Evolutionary conservation across 2,113 vertebrate genomes (phyloP).

Genomic region (Pseudois nayaur): DNA sequence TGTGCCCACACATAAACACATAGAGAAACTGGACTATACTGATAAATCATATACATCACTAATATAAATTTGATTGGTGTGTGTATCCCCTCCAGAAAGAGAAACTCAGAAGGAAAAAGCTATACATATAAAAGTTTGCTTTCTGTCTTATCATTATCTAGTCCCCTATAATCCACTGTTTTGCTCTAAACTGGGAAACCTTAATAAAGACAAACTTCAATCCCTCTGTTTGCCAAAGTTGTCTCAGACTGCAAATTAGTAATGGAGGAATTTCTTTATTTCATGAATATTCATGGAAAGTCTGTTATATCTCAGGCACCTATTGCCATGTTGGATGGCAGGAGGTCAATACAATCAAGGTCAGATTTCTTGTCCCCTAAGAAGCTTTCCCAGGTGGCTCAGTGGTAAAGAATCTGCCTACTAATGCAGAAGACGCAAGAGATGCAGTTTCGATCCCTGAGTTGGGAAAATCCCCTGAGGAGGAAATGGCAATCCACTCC

Average conservation of each 20-base stretch:
- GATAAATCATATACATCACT: not conserved
- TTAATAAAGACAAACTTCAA: slow-evolving; percentile 10
- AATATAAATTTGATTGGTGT: not conserved
- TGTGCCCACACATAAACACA: not conserved
- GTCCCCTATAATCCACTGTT: not conserved
- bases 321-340: not conserved
- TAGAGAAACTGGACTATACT: not conserved
- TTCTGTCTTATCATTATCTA: not conserved
- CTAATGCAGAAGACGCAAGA: not conserved
- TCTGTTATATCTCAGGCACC: not conserved
- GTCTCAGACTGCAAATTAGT: not conserved
- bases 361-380: not conserved
- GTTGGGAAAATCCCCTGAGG: not conserved
- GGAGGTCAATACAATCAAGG: not conserved
- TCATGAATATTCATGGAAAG: not conserved
- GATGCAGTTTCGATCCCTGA: not conserved
- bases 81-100: not conserved
- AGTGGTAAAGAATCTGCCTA: not conserved
- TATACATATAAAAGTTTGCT: not conserved
- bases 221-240: not conserved
- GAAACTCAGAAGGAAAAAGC: not conserved
- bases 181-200: not conserved
- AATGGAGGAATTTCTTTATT: not conserved
- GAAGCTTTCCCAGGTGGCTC: not conserved
- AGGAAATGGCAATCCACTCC: not conserved